Percentiles rank a stretch among this genome's conserved stretches.
Evolutionary conservation across 2,888 invertebrate species (phyloP).

Genomic region (Agelastica alni): DNA sequence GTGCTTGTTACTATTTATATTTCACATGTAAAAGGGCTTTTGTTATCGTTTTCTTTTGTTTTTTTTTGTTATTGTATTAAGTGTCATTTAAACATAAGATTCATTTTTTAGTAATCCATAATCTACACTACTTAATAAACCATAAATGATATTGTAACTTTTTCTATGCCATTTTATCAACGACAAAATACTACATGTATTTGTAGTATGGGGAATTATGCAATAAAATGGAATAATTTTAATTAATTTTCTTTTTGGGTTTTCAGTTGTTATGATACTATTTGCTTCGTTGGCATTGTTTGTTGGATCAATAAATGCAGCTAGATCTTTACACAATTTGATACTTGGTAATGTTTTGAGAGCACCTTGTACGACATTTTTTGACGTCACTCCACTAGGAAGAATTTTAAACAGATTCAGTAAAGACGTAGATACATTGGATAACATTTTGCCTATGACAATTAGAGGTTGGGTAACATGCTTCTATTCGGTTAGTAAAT

Average conservation of each 20-base stretch:
- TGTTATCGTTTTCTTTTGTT: too few relatives aligned
- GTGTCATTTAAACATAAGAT: too few relatives aligned
- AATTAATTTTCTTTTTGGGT: slow-evolving; percentile 20
- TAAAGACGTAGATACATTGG: slow-evolving; percentile 74
- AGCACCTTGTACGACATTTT: slow-evolving; percentile 72
- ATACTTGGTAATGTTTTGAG: slow-evolving; percentile 69
- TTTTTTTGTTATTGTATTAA: too few relatives aligned
- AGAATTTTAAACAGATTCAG: slow-evolving; percentile 78
- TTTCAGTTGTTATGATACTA: slow-evolving; percentile 67
- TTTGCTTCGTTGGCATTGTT: slow-evolving; percentile 69
- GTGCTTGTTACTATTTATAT: too few relatives aligned
- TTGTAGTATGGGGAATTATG: too few relatives aligned
- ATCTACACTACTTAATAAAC: too few relatives aligned
- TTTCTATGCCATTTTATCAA: too few relatives aligned
- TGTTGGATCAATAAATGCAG: slow-evolving; percentile 68
- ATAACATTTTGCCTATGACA: slow-evolving; percentile 73
- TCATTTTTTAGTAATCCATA: too few relatives aligned
- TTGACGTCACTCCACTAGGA: slow-evolving; percentile 80
- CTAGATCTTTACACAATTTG: slow-evolving; percentile 66
- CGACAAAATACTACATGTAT: too few relatives aligned
- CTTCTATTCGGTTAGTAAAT: slow-evolving; percentile 65
- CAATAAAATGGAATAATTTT: not conserved
- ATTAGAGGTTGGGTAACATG: slow-evolving; percentile 72
- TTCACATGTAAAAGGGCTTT: too few relatives aligned
- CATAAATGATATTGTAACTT: too few relatives aligned